Percentiles rank a stretch among this genome's conserved stretches.
These are phyloP conservation scores for Plebejus anna DNA, from an alignment of 2,888 invertebrate species.

Conservation along the genomic window DNA sequence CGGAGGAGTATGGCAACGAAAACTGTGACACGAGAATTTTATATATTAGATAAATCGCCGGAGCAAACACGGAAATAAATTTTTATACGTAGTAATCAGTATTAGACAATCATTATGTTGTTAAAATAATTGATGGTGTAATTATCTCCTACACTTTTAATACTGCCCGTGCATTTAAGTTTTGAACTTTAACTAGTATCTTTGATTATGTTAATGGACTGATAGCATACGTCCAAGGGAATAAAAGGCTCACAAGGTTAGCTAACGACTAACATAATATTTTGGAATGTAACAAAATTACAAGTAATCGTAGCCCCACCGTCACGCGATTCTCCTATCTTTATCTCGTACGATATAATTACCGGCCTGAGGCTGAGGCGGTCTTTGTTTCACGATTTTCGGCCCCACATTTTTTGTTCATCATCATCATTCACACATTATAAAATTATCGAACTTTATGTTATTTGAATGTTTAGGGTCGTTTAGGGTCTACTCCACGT, in stretches of 20 bases:
- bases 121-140: conserved; percentile 6
- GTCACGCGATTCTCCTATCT: conserved; percentile 77
- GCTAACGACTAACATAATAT: conserved; percentile 38
- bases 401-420: conserved; percentile 27
- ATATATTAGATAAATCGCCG: background rate
- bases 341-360: conserved; percentile 62
- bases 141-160: conserved; percentile 6
- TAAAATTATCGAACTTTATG: background rate
- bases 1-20: no score
- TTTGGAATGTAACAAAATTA: conserved; percentile 61
- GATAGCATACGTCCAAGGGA: background rate
- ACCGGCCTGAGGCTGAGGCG: conserved; percentile 59
- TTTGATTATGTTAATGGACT: background rate
- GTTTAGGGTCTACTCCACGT: background rate
- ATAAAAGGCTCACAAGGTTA: conserved; percentile 31
- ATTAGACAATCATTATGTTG: background rate
- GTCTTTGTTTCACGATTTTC: conserved; percentile 48
- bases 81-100: background rate
- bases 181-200: background rate
- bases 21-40: no score
- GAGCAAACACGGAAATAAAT: background rate
- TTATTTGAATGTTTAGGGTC: background rate
- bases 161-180: background rate
- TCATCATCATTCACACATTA: background rate
- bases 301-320: conserved; percentile 53